phyloP scores from a whole-genome alignment of 1,140 invertebrate species.

The Adoxophyes honmai region DNA sequence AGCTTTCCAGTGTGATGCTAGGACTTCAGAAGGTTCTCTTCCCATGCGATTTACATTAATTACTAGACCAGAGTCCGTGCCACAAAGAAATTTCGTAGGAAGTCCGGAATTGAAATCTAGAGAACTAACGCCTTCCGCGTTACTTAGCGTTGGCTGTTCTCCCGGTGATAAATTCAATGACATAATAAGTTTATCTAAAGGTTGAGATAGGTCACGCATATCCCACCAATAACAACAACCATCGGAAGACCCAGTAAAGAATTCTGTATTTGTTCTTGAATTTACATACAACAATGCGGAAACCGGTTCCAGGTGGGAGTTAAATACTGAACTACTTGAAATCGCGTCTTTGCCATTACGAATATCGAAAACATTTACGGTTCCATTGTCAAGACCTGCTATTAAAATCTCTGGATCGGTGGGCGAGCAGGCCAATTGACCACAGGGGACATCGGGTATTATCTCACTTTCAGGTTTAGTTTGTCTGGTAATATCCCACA shows the following conservation, averaged over 20 bases:
- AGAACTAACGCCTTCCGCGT: slow-evolving; percentile 85
- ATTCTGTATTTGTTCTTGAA: slow-evolving; percentile 88
- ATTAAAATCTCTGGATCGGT: slow-evolving; percentile 88
- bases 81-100: slow-evolving; percentile 84
- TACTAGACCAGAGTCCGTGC: slow-evolving; percentile 85
- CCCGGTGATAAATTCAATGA: slow-evolving; percentile 83
- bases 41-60: slow-evolving; percentile 88
- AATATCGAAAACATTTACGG: slow-evolving; percentile 87
- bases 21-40: slow-evolving; percentile 85
- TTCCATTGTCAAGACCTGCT: slow-evolving; percentile 89
- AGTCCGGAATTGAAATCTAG: slow-evolving; percentile 92
- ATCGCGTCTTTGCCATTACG: slow-evolving; percentile 80
- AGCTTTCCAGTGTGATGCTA: slow-evolving; percentile 78
- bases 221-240: slow-evolving; percentile 93
- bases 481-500: slow-evolving; percentile 92
- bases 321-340: slow-evolving; percentile 76
- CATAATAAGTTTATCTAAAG: slow-evolving; percentile 82
- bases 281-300: slow-evolving; percentile 85
- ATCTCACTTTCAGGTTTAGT: slow-evolving; percentile 86
- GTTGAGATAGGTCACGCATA: slow-evolving; percentile 84
- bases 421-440: slow-evolving; percentile 89
- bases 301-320: slow-evolving; percentile 85
- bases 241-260: slow-evolving; percentile 91
- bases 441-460: slow-evolving; percentile 81
- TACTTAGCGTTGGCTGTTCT: slow-evolving; percentile 80